A percentile compares a stretch with the other conserved stretches of the same genome.
Evolutionary conservation across 2,113 vertebrate genomes (phyloP).

Genomic region (Orycteropus afer): DNA sequence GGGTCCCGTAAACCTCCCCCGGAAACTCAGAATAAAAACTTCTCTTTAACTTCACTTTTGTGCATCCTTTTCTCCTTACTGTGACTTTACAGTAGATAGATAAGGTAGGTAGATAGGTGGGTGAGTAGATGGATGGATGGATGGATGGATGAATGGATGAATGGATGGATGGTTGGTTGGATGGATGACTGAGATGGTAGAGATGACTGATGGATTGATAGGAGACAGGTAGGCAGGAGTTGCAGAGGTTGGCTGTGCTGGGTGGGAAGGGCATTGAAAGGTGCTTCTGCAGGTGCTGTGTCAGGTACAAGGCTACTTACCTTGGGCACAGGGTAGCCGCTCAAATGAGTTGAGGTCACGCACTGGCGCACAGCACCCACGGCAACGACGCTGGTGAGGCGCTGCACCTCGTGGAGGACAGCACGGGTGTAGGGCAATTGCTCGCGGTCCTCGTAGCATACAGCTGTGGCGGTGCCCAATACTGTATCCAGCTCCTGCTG

Average conservation of each 20-base stretch:
- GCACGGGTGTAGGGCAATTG: constrained; percentile 5
- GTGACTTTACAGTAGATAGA: too few relatives aligned
- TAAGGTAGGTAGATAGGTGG: too few relatives aligned
- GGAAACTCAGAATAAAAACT: too few relatives aligned
- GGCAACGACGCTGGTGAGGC: constrained; percentile 73
- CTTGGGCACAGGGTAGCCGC: constrained; percentile 75
- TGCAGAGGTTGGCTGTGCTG: not conserved
- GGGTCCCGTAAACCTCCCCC: too few relatives aligned
- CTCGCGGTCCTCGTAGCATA: constrained; percentile 72
- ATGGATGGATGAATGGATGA: too few relatives aligned
- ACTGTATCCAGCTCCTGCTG: constrained; percentile 43
- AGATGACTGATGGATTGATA: not conserved
- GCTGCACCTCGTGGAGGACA: constrained; percentile 63
- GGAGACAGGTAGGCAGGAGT: not conserved
- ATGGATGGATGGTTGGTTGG: not conserved
- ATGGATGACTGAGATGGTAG: not conserved
- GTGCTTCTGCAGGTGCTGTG: not conserved
- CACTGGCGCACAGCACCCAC: constrained; percentile 74
- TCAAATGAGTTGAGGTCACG: constrained; percentile 60
- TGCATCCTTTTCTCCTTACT: too few relatives aligned
- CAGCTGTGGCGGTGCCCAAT: not conserved
- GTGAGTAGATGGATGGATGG: too few relatives aligned
- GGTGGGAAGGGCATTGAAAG: not conserved
- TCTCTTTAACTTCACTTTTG: too few relatives aligned
- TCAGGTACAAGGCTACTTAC: constrained; percentile 26